phyloP scores from a whole-genome alignment of 2,888 invertebrate genomes.

The Galerucella calmariensis region DNA sequence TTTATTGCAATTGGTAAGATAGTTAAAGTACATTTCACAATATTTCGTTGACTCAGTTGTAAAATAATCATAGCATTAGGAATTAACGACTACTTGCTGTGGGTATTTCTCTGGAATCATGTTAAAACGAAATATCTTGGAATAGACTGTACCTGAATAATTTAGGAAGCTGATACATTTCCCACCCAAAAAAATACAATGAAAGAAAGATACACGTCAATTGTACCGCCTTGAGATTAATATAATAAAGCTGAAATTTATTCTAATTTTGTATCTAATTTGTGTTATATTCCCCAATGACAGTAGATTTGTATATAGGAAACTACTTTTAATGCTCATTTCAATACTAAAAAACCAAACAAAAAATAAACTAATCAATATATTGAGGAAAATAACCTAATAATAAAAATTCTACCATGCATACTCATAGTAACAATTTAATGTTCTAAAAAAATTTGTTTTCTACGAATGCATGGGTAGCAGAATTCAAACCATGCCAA shows the following conservation, averaged over 20 bases:
- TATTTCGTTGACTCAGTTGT: no score
- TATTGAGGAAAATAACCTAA: conserved; percentile 36
- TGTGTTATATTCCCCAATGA: conserved; percentile 21
- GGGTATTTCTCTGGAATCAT: no score
- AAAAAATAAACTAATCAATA: not conserved
- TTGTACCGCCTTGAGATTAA: conserved; percentile 12
- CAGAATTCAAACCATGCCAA: conserved; percentile 56
- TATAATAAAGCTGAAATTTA: conserved; percentile 17
- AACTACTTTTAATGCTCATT: conserved; percentile 1
- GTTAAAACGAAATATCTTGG: no score
- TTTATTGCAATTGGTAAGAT: no score
- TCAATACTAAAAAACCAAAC: conserved; percentile 13
- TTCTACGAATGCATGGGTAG: conserved; percentile 57
- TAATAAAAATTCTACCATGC: conserved; percentile 53
- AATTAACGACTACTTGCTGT: no score
- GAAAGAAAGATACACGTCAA: conserved; percentile 9
- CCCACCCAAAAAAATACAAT: not conserved
- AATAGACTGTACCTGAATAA: no score
- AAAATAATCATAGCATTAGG: no score
- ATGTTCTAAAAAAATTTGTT: conserved; percentile 52
- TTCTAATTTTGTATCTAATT: conserved; percentile 15
- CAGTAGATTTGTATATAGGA: not conserved
- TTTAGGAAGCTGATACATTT: no score
- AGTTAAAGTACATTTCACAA: no score
- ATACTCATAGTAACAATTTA: conserved; percentile 51